Base-by-base conservation (phyloP, 2,797 vertebrate species). In the Gallirallus australis region DNA sequence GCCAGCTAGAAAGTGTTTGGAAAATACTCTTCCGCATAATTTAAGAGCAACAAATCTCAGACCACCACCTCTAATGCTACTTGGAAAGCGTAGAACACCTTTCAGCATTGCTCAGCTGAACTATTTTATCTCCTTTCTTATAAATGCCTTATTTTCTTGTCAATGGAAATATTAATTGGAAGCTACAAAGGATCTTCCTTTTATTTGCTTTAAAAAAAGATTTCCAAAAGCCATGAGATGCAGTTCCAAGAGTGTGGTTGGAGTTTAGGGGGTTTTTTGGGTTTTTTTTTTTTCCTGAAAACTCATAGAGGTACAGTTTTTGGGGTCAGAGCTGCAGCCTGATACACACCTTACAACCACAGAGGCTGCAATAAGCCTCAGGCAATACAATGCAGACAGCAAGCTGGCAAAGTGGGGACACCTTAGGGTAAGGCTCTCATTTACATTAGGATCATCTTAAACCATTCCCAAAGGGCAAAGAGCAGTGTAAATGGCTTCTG, bases 121-220 rank as follows among this genome's bases (percentile, higher is more conserved):
- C 61, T 9, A 2, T 13, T 39, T 68, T 56, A 3, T 15, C 39
- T 68, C 60, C 25, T 79, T 92, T 95, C 85, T 82, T 31, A 33
- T 82, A 79, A 96, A 63, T 6, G 8, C 27, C 50, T 81, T n/a
- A 83, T 96, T 94, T 96, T 90, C 79, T 88, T 80, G 54, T 87
- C 84, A 86, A 89, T 53, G 52, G 68, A 75, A 94, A 96, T 57
- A 86, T 78, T 65, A 66, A 45, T 84, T 85, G 48, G 80, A 97
- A 79, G 27, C 66, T 52, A 90, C 73, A 91, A 71, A 91, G 27
- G 10, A 37, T 81, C 54, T 66, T 96, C 59, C 35, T 93, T 57
- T 61, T 47, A 52, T 82, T 95, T 80, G 42, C 79, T 95, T 85
- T 39, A 76, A 92, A 85, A 88, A 73, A 93, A 79, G 25, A 53